Evolutionary conservation across 2,888 invertebrate species (phyloP).

Genomic region (Ganaspis brasiliensis): DNA sequence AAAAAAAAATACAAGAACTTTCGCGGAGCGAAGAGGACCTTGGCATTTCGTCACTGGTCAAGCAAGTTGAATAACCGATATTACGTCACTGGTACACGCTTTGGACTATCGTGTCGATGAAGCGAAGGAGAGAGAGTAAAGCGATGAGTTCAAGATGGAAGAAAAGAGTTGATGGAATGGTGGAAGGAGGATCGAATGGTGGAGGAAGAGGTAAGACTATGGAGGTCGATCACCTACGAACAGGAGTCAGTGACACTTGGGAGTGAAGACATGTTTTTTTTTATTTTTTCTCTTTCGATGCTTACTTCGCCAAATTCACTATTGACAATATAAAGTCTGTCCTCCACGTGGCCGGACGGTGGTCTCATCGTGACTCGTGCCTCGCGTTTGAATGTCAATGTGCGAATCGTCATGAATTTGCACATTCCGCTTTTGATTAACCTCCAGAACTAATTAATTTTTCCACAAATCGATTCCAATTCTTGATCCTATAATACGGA

Average conservation of each 20-base stretch:
- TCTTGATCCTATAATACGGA: too few relatives aligned
- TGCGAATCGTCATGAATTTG: constrained; percentile 5
- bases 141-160: constrained; percentile 62
- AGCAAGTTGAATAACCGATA: constrained; percentile 80
- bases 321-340: constrained; percentile 47
- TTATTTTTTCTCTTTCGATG: constrained; percentile 60
- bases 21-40: constrained; percentile 68
- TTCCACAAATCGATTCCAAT: too few relatives aligned
- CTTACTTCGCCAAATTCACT: constrained; percentile 60
- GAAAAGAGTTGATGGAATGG: constrained; percentile 51
- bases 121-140: constrained; percentile 60
- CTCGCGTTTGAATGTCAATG: constrained; percentile 27
- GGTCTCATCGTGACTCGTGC: constrained; percentile 39
- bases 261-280: constrained; percentile 57
- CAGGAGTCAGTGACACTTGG: constrained; percentile 80
- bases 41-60: constrained; percentile 78
- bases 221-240: constrained; percentile 81
- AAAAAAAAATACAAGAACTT: constrained; percentile 60
- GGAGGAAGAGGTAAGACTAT: constrained; percentile 69
- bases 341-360: constrained; percentile 55
- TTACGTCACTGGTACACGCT: constrained; percentile 78
- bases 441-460: too few relatives aligned
- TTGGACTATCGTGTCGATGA: constrained; percentile 53
- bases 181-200: constrained; percentile 25
- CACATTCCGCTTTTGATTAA: constrained; percentile 4